A percentile compares a stretch with the other conserved stretches of the same genome.
Evolutionary conservation across 2,797 vertebrate genomes (phyloP).

Genomic region (Acanthopagrus latus): DNA sequence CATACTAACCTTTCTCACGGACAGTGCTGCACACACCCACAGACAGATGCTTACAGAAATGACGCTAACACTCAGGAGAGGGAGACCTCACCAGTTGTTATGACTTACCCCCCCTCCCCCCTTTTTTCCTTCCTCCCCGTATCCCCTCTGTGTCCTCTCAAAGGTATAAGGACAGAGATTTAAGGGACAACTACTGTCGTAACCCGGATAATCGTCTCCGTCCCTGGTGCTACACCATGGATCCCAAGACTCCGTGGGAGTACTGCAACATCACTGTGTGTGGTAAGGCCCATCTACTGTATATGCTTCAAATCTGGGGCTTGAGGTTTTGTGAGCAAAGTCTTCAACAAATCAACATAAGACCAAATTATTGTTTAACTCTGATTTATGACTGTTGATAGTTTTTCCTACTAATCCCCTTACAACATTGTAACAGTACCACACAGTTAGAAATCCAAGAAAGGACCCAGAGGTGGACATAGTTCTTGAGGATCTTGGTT

Average conservation of each 20-base stretch:
- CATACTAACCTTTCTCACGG: conserved; percentile 46
- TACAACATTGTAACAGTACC: conserved; percentile 5
- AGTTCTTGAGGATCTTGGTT: conserved; percentile 16
- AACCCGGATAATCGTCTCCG: conserved; percentile 95
- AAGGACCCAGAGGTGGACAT: conserved; percentile 17
- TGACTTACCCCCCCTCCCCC: conserved; percentile 43
- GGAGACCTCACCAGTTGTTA: conserved; percentile 59
- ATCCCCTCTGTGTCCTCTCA: conserved; percentile 28
- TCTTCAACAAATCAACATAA: conserved; percentile 37
- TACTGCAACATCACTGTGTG: conserved; percentile 96
- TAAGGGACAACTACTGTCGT: conserved; percentile 99
- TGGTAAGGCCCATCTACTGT: conserved; percentile 84
- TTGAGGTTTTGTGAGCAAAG: conserved; percentile 38
- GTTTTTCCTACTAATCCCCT: conserved; percentile 3
- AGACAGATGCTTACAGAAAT: conserved; percentile 62
- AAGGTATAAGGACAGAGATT: conserved; percentile 95
- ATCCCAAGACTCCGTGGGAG: conserved; percentile 94
- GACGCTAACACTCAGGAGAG: conserved; percentile 50
- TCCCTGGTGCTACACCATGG: conserved; percentile 98
- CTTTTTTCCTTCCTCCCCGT: conserved; percentile 4
- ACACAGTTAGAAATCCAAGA: conserved; percentile 22
- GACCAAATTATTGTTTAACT: conserved; percentile 42
- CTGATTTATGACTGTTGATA: conserved; percentile 31
- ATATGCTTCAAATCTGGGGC: conserved; percentile 21
- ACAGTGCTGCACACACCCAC: conserved; percentile 57